These are phyloP conservation scores for Balearica regulorum DNA, from an alignment of 2,797 vertebrate genomes.

Conservation along the genomic window DNA sequence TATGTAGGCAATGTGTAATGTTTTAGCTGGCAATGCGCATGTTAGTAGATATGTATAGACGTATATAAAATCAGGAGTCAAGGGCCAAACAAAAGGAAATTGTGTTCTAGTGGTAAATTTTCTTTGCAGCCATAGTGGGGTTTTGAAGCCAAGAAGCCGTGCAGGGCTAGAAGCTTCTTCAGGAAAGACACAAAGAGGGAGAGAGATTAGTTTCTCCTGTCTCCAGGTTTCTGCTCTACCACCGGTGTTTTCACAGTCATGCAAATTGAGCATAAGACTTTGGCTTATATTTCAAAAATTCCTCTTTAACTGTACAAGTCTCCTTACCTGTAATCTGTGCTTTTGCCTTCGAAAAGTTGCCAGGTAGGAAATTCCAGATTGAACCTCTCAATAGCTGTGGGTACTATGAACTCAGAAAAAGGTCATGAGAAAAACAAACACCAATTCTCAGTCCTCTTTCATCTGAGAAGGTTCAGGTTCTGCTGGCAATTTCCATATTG, in stretches of 20 bases:
- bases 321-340: not conserved
- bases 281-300: not conserved
- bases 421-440: not conserved
- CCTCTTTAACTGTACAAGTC: not conserved
- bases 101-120: not conserved
- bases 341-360: not conserved
- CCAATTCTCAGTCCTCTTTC: not conserved
- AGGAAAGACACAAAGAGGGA: not conserved
- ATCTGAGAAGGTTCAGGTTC: not conserved
- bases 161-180: not conserved
- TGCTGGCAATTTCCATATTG: not conserved
- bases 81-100: not conserved
- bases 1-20: not conserved
- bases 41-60: accelerated
- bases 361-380: not conserved
- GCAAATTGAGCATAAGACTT: not conserved
- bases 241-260: not conserved
- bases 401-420: not conserved
- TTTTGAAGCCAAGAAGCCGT: not conserved
- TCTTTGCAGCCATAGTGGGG: not conserved
- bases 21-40: not conserved
- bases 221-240: not conserved
- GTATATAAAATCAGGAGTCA: not conserved
- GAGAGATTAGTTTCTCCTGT: not conserved
- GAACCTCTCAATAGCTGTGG: not conserved